Evolutionary conservation across 2,888 invertebrate genomes (phyloP).

Genomic region (Poecilus cupreus): DNA sequence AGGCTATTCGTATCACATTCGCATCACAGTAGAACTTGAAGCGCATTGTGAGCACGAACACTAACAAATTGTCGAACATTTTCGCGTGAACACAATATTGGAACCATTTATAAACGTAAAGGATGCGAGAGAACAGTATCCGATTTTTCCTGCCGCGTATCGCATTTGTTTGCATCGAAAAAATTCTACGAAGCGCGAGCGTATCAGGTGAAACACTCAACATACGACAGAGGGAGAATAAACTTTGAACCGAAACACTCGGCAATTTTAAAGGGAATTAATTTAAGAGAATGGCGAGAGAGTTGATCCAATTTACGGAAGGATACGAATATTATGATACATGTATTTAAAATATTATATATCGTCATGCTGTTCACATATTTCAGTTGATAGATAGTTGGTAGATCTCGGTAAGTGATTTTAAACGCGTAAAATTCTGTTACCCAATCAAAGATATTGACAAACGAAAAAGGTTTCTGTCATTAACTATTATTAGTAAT

Average conservation of each 20-base stretch:
- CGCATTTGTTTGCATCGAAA: slow-evolving; percentile 39
- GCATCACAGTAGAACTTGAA: not conserved
- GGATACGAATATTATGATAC: too few species aligned
- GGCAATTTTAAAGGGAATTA: not conserved
- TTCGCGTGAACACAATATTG: slow-evolving; percentile 45
- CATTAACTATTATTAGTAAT: too few species aligned
- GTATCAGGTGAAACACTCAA: slow-evolving; percentile 17
- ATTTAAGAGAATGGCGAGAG: too few species aligned
- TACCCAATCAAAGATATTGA: too few species aligned
- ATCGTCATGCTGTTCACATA: too few species aligned
- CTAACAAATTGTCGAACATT: slow-evolving; percentile 37
- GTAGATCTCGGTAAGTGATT: too few species aligned
- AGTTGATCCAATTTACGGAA: too few species aligned
- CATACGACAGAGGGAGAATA: not conserved
- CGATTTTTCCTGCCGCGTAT: slow-evolving; percentile 35
- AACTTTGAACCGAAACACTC: not conserved
- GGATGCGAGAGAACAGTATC: slow-evolving; percentile 22
- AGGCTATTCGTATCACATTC: too few species aligned
- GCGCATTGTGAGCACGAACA: slow-evolving; percentile 28
- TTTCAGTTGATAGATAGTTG: too few species aligned
- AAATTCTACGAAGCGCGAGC: slow-evolving; percentile 19
- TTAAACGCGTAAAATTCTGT: too few species aligned
- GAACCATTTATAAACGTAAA: slow-evolving; percentile 43
- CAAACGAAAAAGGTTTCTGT: too few species aligned
- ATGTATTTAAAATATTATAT: too few species aligned